These are phyloP conservation scores for Drosophila yakuba DNA, from an alignment of 1,140 invertebrate genomes.

Conservation along the genomic window DNA sequence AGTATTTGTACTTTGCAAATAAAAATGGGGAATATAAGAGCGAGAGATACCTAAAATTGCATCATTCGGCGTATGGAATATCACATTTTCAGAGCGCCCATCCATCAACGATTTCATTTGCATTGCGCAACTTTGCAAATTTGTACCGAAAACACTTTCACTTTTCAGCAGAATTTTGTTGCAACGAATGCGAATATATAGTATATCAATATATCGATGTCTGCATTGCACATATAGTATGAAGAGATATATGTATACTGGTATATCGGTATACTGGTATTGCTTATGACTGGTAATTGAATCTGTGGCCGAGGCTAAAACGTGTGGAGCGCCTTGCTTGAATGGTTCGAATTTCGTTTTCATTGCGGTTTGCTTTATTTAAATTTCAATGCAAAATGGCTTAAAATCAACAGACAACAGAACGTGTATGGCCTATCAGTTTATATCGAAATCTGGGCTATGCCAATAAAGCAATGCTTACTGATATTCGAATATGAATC, in stretches of 20 bases:
- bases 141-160: conserved; percentile 24
- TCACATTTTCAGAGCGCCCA: background rate
- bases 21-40: background rate
- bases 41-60: background rate
- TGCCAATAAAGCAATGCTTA: conserved; percentile 20
- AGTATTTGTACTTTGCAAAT: no score
- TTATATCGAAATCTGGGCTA: conserved; percentile 12
- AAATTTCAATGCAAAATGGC: conserved; percentile 54
- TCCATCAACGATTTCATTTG: conserved; percentile 6
- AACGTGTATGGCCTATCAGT: background rate
- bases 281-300: conserved; percentile 37
- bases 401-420: conserved; percentile 7
- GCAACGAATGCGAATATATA: conserved; percentile 32
- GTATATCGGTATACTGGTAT: background rate
- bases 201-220: background rate
- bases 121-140: conserved; percentile 11
- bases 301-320: conserved; percentile 32
- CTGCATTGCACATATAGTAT: conserved; percentile 3
- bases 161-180: conserved; percentile 40
- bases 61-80: background rate
- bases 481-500: conserved; percentile 43
- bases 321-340: conserved; percentile 60
- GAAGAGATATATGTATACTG: background rate
- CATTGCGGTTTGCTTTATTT: conserved; percentile 66
- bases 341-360: conserved; percentile 63